Percentiles rank a stretch among this genome's conserved stretches.
Conservation (phyloP, 2,888 invertebrate species). For the Euspilapteryx auroguttella region DNA sequence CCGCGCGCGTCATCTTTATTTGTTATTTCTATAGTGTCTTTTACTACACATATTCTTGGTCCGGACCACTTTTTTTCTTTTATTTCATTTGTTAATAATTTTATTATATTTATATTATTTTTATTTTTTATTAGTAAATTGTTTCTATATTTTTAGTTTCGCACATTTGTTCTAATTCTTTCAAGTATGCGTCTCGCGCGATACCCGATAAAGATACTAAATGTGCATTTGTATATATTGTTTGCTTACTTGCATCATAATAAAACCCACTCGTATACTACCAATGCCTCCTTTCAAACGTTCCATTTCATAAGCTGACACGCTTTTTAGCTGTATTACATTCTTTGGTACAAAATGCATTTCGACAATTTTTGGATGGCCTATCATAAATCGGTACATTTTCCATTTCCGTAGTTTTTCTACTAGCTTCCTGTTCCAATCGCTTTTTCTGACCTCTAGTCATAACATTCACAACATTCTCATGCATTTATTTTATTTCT, state of each 20-base stretch:
- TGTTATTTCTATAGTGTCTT: conserved; percentile 3
- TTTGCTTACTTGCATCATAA: too few relatives aligned
- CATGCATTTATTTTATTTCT: conserved; percentile 8
- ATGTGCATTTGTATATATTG: too few relatives aligned
- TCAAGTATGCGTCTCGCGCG: conserved; percentile 1
- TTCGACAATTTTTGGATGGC: conserved; percentile 1
- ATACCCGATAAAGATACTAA: not conserved
- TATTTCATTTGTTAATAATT: not conserved
- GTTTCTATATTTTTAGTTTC: not conserved
- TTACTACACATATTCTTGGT: conserved; percentile 3
- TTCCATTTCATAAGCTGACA: too few relatives aligned
- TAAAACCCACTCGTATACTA: too few relatives aligned
- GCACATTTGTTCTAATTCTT: not conserved
- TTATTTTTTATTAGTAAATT: not conserved
- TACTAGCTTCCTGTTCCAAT: not conserved
- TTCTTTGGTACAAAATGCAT: too few relatives aligned
- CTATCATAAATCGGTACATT: too few relatives aligned
- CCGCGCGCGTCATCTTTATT: not conserved
- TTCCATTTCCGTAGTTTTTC: too few relatives aligned
- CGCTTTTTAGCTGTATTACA: too few relatives aligned
- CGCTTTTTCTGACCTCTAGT: conserved; percentile 8
- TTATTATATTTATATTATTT: not conserved
- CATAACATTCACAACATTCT: conserved; percentile 6
- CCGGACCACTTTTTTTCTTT: not conserved
- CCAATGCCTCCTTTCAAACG: too few relatives aligned